Percentiles rank a stretch among this genome's conserved stretches.
Evolutionary conservation across 2,888 invertebrate genomes (phyloP).

Genomic region (Schrankia costaestrigalis): DNA sequence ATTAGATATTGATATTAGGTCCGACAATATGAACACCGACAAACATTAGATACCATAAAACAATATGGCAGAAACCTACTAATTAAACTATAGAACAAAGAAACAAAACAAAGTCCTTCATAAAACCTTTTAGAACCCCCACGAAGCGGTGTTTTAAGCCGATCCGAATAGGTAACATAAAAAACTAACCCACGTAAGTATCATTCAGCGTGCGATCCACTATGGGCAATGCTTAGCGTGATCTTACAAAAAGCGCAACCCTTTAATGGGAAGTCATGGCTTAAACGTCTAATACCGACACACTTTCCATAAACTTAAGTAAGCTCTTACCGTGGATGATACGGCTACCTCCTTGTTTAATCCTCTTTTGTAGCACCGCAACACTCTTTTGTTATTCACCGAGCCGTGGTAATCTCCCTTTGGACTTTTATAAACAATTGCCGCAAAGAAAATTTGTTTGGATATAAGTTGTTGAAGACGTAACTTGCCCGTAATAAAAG

Average conservation of each 20-base stretch:
- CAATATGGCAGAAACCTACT: constrained; percentile 59
- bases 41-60: constrained; percentile 50
- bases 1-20: constrained; percentile 28
- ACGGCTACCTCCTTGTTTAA: constrained; percentile 70
- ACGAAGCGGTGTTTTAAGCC: constrained; percentile 57
- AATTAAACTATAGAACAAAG: constrained; percentile 69
- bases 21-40: constrained; percentile 11
- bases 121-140: constrained; percentile 72
- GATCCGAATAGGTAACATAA: constrained; percentile 51
- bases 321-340: constrained; percentile 73
- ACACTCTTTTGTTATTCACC: constrained; percentile 69
- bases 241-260: constrained; percentile 77
- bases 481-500: constrained; percentile 57
- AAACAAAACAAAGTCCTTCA: constrained; percentile 56
- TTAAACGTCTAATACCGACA: constrained; percentile 68
- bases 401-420: constrained; percentile 60
- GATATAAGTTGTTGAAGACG: constrained; percentile 48
- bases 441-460: constrained; percentile 59
- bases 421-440: constrained; percentile 68
- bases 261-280: constrained; percentile 73
- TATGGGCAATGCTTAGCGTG: constrained; percentile 60
- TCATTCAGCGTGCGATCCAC: constrained; percentile 62
- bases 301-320: constrained; percentile 76
- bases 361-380: constrained; percentile 72
- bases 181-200: constrained; percentile 53